Evolutionary conservation across 2,888 invertebrate species (phyloP).

Genomic region (Baronia brevicornis): DNA sequence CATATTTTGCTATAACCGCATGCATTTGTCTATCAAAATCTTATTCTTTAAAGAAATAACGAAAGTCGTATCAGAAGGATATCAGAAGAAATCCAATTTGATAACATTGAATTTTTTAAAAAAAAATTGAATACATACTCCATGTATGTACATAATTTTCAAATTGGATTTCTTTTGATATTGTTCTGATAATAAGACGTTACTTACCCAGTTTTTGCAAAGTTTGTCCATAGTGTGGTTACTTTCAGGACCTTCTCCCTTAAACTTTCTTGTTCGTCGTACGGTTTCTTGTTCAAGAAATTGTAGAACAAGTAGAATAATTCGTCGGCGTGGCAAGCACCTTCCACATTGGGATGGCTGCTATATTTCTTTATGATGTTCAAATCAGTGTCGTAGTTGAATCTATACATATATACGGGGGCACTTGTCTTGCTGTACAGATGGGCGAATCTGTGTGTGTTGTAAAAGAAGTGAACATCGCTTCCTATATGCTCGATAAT

Average conservation of each 20-base stretch:
- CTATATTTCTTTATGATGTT: slow-evolving; percentile 24
- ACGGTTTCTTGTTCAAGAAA: slow-evolving; percentile 34
- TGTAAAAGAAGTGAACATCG: slow-evolving; percentile 25
- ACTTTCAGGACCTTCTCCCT: slow-evolving; percentile 43
- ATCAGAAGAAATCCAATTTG: neutral
- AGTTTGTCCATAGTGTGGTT: slow-evolving; percentile 62
- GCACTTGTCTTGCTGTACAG: slow-evolving; percentile 17
- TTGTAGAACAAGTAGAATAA: slow-evolving; percentile 45
- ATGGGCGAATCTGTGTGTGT: slow-evolving; percentile 24
- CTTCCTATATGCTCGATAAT: slow-evolving; percentile 20
- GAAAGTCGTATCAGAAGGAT: too few relatives aligned
- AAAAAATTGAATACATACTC: neutral
- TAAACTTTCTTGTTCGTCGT: slow-evolving; percentile 32
- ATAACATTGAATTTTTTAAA: neutral
- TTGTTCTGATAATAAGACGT: neutral
- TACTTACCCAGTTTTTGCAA: slow-evolving; percentile 57
- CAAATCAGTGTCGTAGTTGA: slow-evolving; percentile 27
- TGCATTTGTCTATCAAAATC: too few relatives aligned
- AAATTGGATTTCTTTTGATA: neutral
- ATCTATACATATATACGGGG: slow-evolving; percentile 26
- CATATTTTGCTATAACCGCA: too few relatives aligned
- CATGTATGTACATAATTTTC: neutral
- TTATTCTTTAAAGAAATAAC: too few relatives aligned
- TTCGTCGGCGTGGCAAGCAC: slow-evolving; percentile 51
- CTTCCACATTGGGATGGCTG: slow-evolving; percentile 23